Base-by-base conservation (phyloP, 37 sponge, comb jelly and placozoan genomes). In the Agelas oroides region DNA sequence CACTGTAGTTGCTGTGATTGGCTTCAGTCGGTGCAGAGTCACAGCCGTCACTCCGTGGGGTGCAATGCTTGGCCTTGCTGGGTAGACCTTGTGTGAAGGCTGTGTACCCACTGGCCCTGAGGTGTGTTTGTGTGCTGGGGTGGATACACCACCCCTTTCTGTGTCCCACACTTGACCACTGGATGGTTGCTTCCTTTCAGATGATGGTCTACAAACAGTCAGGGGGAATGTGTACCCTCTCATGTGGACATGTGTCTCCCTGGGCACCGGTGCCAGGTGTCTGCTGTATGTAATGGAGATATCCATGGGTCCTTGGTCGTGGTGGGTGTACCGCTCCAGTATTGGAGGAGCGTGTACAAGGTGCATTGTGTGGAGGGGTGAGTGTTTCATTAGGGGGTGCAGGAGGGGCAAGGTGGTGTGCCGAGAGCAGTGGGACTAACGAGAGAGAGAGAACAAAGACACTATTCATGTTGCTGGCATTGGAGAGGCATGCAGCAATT, bases 301-400 rank as follows among this genome's bases (percentile, higher is more conserved):
- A 35, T 18, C 40, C 40, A 57, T 52, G 33, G 39, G 66, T 21
- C 60, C 59, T 52, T 37, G 20, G 21, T 20, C 53, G 6, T 31
- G n/a, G 62, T 75, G 76, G 76, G 76, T 75, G 59, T 75, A 34
- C 35, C 76, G 2, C 59, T 75, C 59, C 46, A 46, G 46, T 8
- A 8, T 8, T 46, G 46, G 46, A 8, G 46, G 46, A 8, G 6
- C 46, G 8, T 46, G 6, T 46, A 8, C 8, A 46, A 3, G n/a
- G n/a, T n/a, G n/a, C n/a, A n/a, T n/a, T n/a, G 39, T 6, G 34
- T 55, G 54, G 55, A 65, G 70, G 23, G 81, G 81, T 0, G 81
- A 61, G 69, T 85, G 77, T 46, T 85, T 68, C 86, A 85, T 73
- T 68, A 75, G 53, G 23, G 75, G 84, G 25, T 84, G 75, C 39